A percentile compares a stretch with the other conserved stretches of the same genome.
phyloP scores from a whole-genome alignment of 2,797 vertebrate species.

The Amblyraja radiata region DNA sequence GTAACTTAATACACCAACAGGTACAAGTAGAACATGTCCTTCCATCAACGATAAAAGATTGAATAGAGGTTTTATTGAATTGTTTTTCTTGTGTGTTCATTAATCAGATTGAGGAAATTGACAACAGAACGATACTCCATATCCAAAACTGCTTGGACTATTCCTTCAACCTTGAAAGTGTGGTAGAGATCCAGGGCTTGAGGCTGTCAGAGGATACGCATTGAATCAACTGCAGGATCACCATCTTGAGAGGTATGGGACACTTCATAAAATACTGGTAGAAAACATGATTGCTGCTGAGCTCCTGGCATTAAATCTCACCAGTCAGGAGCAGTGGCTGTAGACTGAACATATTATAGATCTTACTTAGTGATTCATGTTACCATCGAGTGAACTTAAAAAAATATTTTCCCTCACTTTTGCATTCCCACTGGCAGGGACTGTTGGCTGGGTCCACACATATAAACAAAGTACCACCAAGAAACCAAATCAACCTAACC shows the following conservation, averaged over 20 bases:
- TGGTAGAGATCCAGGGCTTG: not conserved
- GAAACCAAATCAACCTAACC: too few relatives aligned
- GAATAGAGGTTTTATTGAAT: conserved; percentile 25
- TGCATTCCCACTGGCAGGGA: not conserved
- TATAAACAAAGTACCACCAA: too few relatives aligned
- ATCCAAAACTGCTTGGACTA: not conserved
- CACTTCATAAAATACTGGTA: not conserved
- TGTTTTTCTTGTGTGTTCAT: not conserved
- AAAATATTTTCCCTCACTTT: too few relatives aligned
- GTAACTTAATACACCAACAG: not conserved
- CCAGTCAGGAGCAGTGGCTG: not conserved
- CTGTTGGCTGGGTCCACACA: not conserved
- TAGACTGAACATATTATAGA: not conserved
- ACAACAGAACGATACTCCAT: not conserved
- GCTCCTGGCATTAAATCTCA: not conserved
- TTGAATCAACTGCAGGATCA: not conserved
- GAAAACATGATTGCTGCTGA: not conserved
- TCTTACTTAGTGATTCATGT: not conserved
- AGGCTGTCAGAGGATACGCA: not conserved
- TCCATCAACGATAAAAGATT: conserved; percentile 24
- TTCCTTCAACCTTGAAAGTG: not conserved
- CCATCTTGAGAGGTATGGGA: not conserved
- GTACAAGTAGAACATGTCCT: not conserved
- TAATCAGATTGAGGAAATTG: not conserved
- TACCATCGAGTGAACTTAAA: not conserved